Conservation (phyloP, 2,113 vertebrate genomes). For the Hypocryptadius cinnamomeus region DNA sequence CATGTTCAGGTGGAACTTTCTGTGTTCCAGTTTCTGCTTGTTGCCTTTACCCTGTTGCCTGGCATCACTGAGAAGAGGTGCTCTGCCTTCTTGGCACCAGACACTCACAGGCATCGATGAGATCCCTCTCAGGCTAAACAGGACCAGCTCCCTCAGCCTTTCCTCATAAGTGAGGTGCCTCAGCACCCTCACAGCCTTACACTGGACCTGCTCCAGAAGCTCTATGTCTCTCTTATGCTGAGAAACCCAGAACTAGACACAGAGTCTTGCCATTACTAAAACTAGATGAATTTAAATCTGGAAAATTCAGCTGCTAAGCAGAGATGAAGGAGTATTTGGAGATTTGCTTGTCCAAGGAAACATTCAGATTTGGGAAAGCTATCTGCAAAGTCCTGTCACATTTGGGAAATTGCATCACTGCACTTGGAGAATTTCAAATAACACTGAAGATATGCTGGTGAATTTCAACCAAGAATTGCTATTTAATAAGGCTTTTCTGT, state of each 20-base stretch:
- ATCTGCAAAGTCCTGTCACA: fast-evolving
- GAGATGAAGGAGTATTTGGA: background rate
- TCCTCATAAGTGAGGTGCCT: background rate
- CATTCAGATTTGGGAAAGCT: background rate
- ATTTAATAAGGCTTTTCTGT: background rate
- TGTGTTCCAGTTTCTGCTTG: fast-evolving
- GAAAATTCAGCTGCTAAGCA: background rate
- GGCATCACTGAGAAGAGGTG: background rate
- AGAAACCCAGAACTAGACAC: background rate
- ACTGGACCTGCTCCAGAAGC: background rate
- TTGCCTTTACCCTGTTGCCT: background rate
- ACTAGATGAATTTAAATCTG: background rate
- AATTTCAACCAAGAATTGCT: background rate
- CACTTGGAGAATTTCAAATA: background rate
- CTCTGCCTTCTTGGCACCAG: background rate
- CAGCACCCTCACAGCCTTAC: background rate
- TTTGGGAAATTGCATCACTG: background rate
- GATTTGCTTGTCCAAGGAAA: background rate
- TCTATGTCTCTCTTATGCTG: background rate
- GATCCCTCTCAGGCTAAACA: background rate
- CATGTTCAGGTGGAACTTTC: background rate
- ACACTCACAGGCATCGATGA: background rate
- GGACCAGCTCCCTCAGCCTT: background rate
- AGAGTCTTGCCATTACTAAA: background rate
- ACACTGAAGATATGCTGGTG: background rate